Evolutionary conservation across 2,113 vertebrate species (phyloP), one percentile per base, ranked within the genome.

Genomic region (Trogon surrucura): DNA sequence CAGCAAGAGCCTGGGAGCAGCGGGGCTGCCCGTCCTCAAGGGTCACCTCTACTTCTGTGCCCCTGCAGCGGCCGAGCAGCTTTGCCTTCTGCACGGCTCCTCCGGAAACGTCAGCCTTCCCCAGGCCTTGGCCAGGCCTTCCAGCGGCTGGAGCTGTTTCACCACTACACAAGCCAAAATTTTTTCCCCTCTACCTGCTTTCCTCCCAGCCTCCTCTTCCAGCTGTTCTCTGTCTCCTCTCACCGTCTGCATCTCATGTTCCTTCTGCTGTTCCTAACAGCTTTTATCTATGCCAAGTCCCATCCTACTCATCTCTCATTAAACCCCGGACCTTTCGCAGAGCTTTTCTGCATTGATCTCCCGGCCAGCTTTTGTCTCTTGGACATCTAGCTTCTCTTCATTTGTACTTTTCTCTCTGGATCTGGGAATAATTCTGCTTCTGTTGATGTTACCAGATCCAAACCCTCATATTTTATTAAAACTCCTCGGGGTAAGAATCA

Each of bases 311-410:
- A 67, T 72, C 38, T 69, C 77, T 85, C 53, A 25, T 88, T 95
- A 84, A 94, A 83, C 62, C 53, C 58, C 72, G 80, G 82, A 74
- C 65, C 87, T 84, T 73, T 70, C 0, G 4, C 67, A 85, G 80
- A 85, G 87, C 66, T 89, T 56, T 85, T 83, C 80, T 92, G 60
- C 67, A 57, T 65, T 92, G 64, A 84, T 92, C 48, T 74, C 45
- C 69, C 80, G 85, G 75, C 38, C 80, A 88, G 72, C 34, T 89
- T 93, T 90, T 93, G 75, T 78, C 88, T 91, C 72, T 72, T 73
- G 80, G 64, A 85, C 34, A 4, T 90, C 58, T 36, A 62, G 30
- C n/a, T 77, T 95, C 50, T 85, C 62, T 80, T 50, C 3, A 1
- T 44, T 91, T 95, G 34, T 88, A 45, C 62, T 96, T 82, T 79